Evolutionary conservation across 2,797 vertebrate species (phyloP), one percentile per base, ranked within the genome.

Genomic region (Botia almorhae): DNA sequence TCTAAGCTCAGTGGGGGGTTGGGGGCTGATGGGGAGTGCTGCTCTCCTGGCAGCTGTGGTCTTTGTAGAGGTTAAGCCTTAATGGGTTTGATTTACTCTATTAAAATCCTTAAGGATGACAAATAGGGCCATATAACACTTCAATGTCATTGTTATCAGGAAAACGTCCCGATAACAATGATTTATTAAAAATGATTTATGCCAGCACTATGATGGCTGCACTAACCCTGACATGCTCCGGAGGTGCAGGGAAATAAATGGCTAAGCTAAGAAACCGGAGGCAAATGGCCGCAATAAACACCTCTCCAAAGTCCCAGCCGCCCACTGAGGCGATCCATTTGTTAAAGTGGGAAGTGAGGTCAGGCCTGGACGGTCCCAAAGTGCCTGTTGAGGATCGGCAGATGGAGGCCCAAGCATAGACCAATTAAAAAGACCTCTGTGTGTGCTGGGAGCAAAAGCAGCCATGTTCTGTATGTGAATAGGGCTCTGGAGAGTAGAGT

Each of bases 31-130:
- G 23, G 23, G 23, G 23, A 26, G 23, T 26, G 23, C 64, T 70
- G 50, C 13, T 64, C 19, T 65, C 23, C n/a, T 70, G 56, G 65
- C 36, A 36, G 21, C 53, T 2, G 2, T 5, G 70, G 7, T 63
- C 43, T 29, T 50, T 74, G 51, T 74, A 71, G 55, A 63, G 19
- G 74, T 67, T 69, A 81, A 70, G 48, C 55, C 67, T 58, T 78
- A 86, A 86, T 78, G 81, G 46, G 70, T 83, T 81, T 85, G 74
- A 84, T 85, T 82, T 81, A 84, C 84, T 82, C 71, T 65, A 82
- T 82, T 82, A 82, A 81, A 64, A 79, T 81, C 68, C 56, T 72
- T 69, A 46, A 77, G 71, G 50, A 67, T 82, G 84, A 79, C 71
- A 81, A 85, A 87, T 84, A 61, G 81, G 67, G 13, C 78, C 10